Base-by-base conservation (phyloP, 2,888 invertebrate genomes). In the Stramonita haemastoma region DNA sequence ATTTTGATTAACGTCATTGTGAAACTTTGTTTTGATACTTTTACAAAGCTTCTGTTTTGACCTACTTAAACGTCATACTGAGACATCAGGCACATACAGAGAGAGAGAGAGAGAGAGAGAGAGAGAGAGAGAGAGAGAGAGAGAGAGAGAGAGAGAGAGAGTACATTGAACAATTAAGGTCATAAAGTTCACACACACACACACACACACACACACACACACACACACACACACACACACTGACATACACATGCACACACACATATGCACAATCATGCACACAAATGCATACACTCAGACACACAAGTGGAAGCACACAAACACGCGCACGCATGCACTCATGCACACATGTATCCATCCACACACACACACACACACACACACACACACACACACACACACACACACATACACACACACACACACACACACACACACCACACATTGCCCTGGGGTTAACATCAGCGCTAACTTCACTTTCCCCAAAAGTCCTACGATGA, bases 401-500 rank as follows among this genome's bases (percentile, higher is more conserved):
- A 4, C 77, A 32, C 32, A 13, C 32, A 26, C 32, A 32, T 32
- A 77, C 32, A 77, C 77, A 77, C 32, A 77, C 77, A 77, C 32
- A 79, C 79, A 79, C 32, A 79, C 79, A 79, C 32, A 79, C 32
- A 79, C 32, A 79, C 79, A 79, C 32, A 60, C 60, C n/a, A n/a
- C n/a, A n/a, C n/a, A n/a, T n/a, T n/a, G n/a, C n/a, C n/a, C n/a
- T n/a, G n/a, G n/a, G n/a, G n/a, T n/a, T n/a, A n/a, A n/a, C n/a
- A n/a, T n/a, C n/a, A n/a, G n/a, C n/a, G n/a, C n/a, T n/a, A n/a
- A n/a, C n/a, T n/a, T n/a, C n/a, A n/a, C n/a, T n/a, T n/a, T n/a
- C n/a, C n/a, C n/a, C n/a, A n/a, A n/a, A n/a, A n/a, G n/a, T n/a
- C n/a, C n/a, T n/a, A n/a, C n/a, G n/a, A n/a, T n/a, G n/a, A n/a